Base-by-base conservation (phyloP, 2,113 vertebrate species). In the Heliornis fulica region DNA sequence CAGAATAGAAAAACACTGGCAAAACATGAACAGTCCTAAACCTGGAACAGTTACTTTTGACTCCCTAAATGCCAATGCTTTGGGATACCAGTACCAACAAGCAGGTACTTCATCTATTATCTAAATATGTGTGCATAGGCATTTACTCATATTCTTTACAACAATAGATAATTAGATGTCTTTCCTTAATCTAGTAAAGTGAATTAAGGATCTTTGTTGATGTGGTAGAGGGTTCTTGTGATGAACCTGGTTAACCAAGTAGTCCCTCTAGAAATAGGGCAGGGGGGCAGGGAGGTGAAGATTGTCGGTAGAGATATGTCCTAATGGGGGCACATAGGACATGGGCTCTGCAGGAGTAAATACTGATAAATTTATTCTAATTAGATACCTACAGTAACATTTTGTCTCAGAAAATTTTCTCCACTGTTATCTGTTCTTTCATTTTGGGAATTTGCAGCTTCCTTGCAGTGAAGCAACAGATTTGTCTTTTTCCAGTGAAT, bases 71-170 rank as follows among this genome's bases (percentile, higher is more conserved):
- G n/a, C n/a, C n/a, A n/a, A n/a, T n/a, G n/a, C n/a, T n/a, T n/a
- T n/a, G n/a, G n/a, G n/a, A n/a, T n/a, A n/a, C n/a, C n/a, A n/a
- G n/a, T n/a, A n/a, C n/a, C 36, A 38, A 29, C n/a, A 81, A 84
- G 45, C 32, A 75, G 60, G 51, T 87, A 63, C 32, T 50, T 77
- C 14, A 23, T 36, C 34, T 72, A 3, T 72, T 78, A 46, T 43
- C 51, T 50, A 50, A 68, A 20, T 43, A 11, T 15, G 13, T 57
- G 25, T 66, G 31, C 14, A 19, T 0, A 2, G 40, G 50, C 40
- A 69, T 53, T 87, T 79, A 29, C 16, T 25, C 0, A 0, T 29
- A 48, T 89, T 41, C 29, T 76, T 83, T 83, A 40, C 0, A 0
- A 56, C 31, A 81, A 5, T 21, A 64, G 13, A 45, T 61, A 36